Conservation (phyloP, 2,888 invertebrate species). For the Acronicta aceris region DNA sequence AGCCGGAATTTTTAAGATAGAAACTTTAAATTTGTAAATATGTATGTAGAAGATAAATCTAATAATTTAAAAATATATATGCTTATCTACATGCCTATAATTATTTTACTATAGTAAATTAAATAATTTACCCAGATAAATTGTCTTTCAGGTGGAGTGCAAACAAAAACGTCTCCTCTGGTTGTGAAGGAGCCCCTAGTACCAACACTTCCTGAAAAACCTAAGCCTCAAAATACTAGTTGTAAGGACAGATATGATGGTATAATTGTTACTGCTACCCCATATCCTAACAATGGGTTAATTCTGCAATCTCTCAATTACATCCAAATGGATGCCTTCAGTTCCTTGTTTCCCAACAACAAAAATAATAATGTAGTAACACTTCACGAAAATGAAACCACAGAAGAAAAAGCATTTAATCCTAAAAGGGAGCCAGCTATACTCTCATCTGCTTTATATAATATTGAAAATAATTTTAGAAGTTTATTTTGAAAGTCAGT, state of each 20-base stretch:
- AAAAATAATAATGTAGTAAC: conserved; percentile 42
- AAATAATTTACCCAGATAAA: conserved; percentile 4
- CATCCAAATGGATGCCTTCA: conserved; percentile 86
- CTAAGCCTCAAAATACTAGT: conserved; percentile 53
- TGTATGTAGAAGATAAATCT: too few relatives aligned
- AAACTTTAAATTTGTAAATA: too few relatives aligned
- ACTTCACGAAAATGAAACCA: conserved; percentile 42
- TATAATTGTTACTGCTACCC: conserved; percentile 64
- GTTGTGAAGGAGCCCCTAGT: conserved; percentile 43
- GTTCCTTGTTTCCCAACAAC: conserved; percentile 75
- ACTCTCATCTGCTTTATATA: conserved; percentile 75
- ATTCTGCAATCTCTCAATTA: conserved; percentile 85
- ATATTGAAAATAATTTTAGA: conserved; percentile 83
- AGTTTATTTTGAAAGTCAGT: conserved; percentile 78
- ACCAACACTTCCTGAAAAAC: conserved; percentile 34
- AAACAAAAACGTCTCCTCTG: conserved; percentile 61
- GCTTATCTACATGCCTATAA: too few relatives aligned
- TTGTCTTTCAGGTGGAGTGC: conserved; percentile 69
- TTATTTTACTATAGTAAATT: too few relatives aligned
- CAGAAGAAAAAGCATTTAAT: conserved; percentile 59
- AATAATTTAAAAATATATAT: too few relatives aligned
- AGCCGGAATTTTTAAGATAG: too few relatives aligned
- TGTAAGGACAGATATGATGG: conserved; percentile 46
- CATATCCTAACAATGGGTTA: conserved; percentile 83
- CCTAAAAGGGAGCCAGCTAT: conserved; percentile 73